Percentiles rank a stretch among this genome's conserved stretches.
Evolutionary conservation across 2,113 vertebrate genomes (phyloP).

Genomic region (Nibea albiflora): DNA sequence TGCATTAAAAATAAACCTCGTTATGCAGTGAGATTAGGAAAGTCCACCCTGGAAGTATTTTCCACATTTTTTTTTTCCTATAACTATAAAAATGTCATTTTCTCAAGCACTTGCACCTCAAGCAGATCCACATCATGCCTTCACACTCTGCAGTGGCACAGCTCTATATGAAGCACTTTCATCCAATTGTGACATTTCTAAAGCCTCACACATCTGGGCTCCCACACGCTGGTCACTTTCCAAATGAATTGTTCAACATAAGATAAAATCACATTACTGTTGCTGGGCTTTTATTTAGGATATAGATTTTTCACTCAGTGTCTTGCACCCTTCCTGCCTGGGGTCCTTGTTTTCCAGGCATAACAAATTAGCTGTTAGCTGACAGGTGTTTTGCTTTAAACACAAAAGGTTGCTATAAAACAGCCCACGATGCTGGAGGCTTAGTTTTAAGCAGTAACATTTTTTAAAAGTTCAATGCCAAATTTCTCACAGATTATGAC

Average conservation of each 20-base stretch:
- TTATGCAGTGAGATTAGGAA: constrained; percentile 64
- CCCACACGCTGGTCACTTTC: no score
- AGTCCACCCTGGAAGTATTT: constrained; percentile 2
- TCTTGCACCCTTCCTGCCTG: neutral
- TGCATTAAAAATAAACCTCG: constrained; percentile 79
- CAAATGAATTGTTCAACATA: neutral
- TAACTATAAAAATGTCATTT: constrained; percentile 14
- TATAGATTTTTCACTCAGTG: neutral
- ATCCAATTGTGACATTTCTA: neutral
- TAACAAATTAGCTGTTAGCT: neutral
- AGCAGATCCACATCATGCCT: neutral
- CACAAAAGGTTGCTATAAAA: neutral
- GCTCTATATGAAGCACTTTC: neutral
- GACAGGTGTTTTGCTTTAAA: neutral
- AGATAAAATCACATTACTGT: neutral
- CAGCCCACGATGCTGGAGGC: neutral
- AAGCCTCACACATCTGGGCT: constrained; percentile 8
- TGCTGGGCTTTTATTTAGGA: neutral
- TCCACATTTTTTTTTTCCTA: neutral
- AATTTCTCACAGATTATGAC: neutral
- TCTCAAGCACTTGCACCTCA: neutral
- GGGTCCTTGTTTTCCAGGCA: neutral
- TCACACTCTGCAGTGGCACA: neutral
- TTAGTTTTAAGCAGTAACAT: neutral
- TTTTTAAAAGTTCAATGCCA: neutral